Conservation (phyloP, 2,888 invertebrate genomes). For the Chaetoderma sp. region DNA sequence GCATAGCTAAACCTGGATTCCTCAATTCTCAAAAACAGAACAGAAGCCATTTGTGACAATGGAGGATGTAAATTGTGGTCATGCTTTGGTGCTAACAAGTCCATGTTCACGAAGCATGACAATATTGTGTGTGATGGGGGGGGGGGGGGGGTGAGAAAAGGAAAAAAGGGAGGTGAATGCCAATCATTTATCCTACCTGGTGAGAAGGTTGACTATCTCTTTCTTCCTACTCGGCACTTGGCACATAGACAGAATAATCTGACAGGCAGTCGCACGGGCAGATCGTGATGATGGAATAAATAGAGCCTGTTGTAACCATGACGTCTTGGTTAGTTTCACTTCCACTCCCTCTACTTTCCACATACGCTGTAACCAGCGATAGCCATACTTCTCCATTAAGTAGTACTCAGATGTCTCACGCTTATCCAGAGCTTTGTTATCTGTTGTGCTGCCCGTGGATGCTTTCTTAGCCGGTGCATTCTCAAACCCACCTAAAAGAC, state of each 20-base stretch:
- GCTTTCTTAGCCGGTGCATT: too few relatives aligned
- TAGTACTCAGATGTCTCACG: conserved; percentile 71
- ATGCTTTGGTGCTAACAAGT: too few relatives aligned
- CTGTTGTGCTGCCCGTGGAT: conserved; percentile 16
- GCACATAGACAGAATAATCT: conserved; percentile 87
- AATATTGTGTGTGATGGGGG: too few relatives aligned
- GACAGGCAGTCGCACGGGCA: conserved; percentile 89
- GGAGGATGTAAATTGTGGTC: too few relatives aligned
- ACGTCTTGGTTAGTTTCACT: conserved; percentile 70
- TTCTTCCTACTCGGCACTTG: conserved; percentile 74
- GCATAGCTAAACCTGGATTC: too few relatives aligned
- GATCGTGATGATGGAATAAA: conserved; percentile 92
- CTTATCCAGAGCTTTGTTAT: conserved; percentile 47
- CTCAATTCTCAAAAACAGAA: too few relatives aligned
- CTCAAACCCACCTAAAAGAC: background rate
- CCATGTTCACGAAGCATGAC: too few relatives aligned
- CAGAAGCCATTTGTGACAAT: too few relatives aligned
- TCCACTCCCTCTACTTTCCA: conserved; percentile 54
- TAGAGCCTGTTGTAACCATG: conserved; percentile 91
- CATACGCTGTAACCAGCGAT: conserved; percentile 76
- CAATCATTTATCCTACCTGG: too few relatives aligned
- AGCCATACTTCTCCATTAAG: conserved; percentile 81
- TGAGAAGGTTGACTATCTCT: conserved; percentile 85
- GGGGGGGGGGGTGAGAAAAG: too few relatives aligned
- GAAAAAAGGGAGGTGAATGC: too few relatives aligned